Conservation (phyloP, 2,888 invertebrate genomes). For the Encarsia formosa region DNA sequence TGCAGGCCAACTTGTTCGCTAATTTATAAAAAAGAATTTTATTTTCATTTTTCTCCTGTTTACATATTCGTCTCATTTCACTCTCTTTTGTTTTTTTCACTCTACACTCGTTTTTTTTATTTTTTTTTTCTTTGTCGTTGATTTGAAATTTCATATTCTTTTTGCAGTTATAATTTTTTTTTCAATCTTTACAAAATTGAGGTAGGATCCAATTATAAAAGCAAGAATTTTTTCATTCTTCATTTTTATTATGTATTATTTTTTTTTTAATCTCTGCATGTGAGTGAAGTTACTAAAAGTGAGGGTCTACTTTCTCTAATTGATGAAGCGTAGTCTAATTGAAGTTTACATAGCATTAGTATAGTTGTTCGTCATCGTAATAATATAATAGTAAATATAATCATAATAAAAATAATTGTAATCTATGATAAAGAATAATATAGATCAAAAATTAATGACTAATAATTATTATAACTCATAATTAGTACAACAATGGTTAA, state of each 20-base stretch:
- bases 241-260: slow-evolving; percentile 16
- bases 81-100: slow-evolving; percentile 17
- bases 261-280: slow-evolving; percentile 18
- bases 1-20: slow-evolving; percentile 40
- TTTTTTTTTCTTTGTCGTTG: too few relatives aligned
- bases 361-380: slow-evolving; percentile 37
- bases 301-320: slow-evolving; percentile 47
- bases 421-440: slow-evolving; percentile 27
- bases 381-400: slow-evolving; percentile 22
- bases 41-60: slow-evolving; percentile 22
- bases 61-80: slow-evolving; percentile 10
- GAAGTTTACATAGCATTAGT: slow-evolving; percentile 44
- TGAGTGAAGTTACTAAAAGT: slow-evolving; percentile 41
- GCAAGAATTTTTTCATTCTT: slow-evolving; percentile 27
- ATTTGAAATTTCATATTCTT: slow-evolving; percentile 11
- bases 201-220: slow-evolving; percentile 47
- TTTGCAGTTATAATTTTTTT: slow-evolving; percentile 11
- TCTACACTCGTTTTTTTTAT: slow-evolving; percentile 12
- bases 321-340: slow-evolving; percentile 43
- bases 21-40: slow-evolving; percentile 27
- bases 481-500: slow-evolving; percentile 49
- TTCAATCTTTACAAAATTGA: slow-evolving; percentile 40
- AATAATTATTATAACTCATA: slow-evolving; percentile 37
- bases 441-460: slow-evolving; percentile 26
- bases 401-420: slow-evolving; percentile 33